phyloP scores from a whole-genome alignment of 2,797 vertebrate species.

The Strix occidentalis region DNA sequence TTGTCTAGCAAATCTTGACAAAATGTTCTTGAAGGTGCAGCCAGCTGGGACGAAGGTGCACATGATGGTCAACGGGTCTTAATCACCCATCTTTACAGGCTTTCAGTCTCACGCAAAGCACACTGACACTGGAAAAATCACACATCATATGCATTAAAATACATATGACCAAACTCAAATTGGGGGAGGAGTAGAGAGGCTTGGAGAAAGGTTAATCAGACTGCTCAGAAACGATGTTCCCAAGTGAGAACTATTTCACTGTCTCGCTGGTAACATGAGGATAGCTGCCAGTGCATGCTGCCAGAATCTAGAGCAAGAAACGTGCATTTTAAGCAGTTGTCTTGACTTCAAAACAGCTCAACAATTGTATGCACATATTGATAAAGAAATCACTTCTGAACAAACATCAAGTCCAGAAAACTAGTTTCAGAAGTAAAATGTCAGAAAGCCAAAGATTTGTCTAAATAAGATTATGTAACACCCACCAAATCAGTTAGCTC shows the following conservation, averaged over 20 bases:
- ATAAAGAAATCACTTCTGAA: not conserved
- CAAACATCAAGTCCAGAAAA: not conserved
- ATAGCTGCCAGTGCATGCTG: not conserved
- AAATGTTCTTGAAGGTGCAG: not conserved
- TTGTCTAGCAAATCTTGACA: conserved; percentile 37
- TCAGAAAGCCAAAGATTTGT: not conserved
- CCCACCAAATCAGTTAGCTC: not conserved
- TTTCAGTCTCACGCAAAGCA: conserved; percentile 9
- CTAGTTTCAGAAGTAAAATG: not conserved
- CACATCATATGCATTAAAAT: not conserved
- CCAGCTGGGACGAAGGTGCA: not conserved
- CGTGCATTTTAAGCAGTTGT: not conserved
- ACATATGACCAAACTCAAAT: not conserved
- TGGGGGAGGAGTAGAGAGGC: not conserved
- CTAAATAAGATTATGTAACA: not conserved
- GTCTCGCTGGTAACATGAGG: not conserved
- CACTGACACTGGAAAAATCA: conserved; percentile 12
- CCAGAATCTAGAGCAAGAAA: not conserved
- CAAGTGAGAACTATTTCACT: not conserved
- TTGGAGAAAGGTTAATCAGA: not conserved
- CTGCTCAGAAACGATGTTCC: not conserved
- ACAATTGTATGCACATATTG: not conserved
- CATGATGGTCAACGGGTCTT: not conserved
- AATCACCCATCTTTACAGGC: conserved; percentile 7
- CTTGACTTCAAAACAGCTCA: not conserved